These are phyloP conservation scores for Chrysoperla carnea DNA, from an alignment of 1,140 invertebrate species.

Conservation along the genomic window DNA sequence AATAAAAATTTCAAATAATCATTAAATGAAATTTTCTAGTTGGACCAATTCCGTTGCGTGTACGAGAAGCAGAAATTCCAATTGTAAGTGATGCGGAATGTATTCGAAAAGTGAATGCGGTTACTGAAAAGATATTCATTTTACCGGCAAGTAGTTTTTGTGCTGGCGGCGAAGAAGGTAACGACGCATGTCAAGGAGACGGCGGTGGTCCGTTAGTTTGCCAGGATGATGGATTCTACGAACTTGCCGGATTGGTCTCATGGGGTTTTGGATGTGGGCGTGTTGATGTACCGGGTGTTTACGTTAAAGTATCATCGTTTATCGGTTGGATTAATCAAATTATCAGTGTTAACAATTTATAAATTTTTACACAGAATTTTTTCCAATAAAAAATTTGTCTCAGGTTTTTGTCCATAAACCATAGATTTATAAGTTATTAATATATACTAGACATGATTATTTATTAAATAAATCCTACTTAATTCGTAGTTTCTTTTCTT, in stretches of 20 bases:
- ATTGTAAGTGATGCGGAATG: conserved; percentile 87
- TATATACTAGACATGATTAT: no score
- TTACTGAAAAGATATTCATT: conserved; percentile 87
- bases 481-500: conserved; percentile 7
- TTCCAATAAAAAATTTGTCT: no score
- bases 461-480: conserved; percentile 7
- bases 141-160: conserved; percentile 83
- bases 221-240: conserved; percentile 82
- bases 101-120: conserved; percentile 79
- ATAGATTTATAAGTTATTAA: no score
- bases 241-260: conserved; percentile 76
- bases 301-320: conserved; percentile 85
- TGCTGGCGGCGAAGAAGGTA: conserved; percentile 79
- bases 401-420: no score
- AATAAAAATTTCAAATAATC: no score
- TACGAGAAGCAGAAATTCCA: conserved; percentile 79
- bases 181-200: conserved; percentile 88
- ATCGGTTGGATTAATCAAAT: conserved; percentile 96
- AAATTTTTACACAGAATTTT: conserved; percentile 11
- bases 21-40: no score
- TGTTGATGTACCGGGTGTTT: conserved; percentile 77
- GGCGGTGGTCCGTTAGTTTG: conserved; percentile 83
- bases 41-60: conserved; percentile 74
- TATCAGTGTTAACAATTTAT: conserved; percentile 84
- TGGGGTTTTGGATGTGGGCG: conserved; percentile 87